Percentiles rank a stretch among this genome's conserved stretches.
These are phyloP conservation scores for Selenia dentaria DNA, from an alignment of 2,888 invertebrate species.

Conservation along the genomic window DNA sequence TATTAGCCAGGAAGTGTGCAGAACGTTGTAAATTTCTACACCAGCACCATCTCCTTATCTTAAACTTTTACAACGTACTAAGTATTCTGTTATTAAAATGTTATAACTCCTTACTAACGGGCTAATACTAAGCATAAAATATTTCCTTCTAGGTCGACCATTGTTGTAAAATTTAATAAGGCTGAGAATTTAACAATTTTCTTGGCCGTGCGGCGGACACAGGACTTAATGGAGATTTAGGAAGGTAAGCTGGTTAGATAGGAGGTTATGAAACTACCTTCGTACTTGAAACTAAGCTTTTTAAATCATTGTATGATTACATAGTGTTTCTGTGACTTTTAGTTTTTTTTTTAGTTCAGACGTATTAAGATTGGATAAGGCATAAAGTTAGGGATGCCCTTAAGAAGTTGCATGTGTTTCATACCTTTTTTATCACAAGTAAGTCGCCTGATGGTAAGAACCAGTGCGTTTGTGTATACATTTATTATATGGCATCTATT, in stretches of 20 bases:
- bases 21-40: neutral
- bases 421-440: no score
- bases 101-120: constrained; percentile 20
- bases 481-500: no score
- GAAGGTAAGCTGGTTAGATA: constrained; percentile 12
- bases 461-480: no score
- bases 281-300: constrained; percentile 7
- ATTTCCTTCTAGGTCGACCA: constrained; percentile 22
- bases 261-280: constrained; percentile 13
- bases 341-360: no score
- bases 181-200: constrained; percentile 26
- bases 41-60: neutral
- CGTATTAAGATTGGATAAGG: no score
- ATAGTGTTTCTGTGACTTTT: no score
- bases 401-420: no score
- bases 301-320: neutral
- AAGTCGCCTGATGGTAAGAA: no score
- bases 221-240: constrained; percentile 23
- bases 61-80: constrained; percentile 14
- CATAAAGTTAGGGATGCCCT: no score
- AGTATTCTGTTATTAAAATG: constrained; percentile 23
- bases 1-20: no score
- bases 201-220: constrained; percentile 14
- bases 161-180: constrained; percentile 28
- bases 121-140: constrained; percentile 23